Base-by-base conservation (phyloP, 2,888 invertebrate genomes). In the Dendrolimus pini region DNA sequence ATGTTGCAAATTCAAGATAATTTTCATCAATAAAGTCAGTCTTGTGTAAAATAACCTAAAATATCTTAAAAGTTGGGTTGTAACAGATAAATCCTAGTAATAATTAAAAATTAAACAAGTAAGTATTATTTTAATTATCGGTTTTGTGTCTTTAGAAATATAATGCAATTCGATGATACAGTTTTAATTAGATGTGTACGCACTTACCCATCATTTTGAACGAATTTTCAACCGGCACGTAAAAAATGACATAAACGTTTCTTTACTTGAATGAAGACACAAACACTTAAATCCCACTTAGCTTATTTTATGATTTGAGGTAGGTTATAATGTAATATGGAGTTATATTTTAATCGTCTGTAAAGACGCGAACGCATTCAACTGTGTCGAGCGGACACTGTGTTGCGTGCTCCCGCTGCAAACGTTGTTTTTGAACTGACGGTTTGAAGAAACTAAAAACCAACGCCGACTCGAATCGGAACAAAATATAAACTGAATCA, bases 351-450 rank as follows among this genome's bases (percentile, higher is more conserved):
- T 68, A 59, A 70, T 67, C 75, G 77, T 69, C 72, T 63, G 61
- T 67, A 66, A 74, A 77, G 69, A 81, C 86, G 87, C 85, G 84
- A 82, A 68, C 70, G 74, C 72, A 75, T 80, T 77, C 80, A 78
- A 82, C 79, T 81, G 82, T 74, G 74, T 59, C 66, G 58, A 66
- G 66, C 62, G 63, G 65, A 52, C 55, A 41, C 60, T 68, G 68
- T 69, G 66, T 72, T 78, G 74, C 83, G 61, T 66, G 63, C 78
- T 70, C 61, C 71, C 66, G 69, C 55, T 56, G 55, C 69, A 71
- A 78, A 69, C 70, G 81, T 78, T 77, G 73, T 72, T 71, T 71
- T 89, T 89, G 84, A 80, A 69, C 68, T 62, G 58, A 56, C 58
- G 63, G 63, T 68, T 66, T 66, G 60, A 47, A 47, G 47, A 47